Conservation (phyloP, 2,888 invertebrate genomes). For the Drosophila quinaria region DNA sequence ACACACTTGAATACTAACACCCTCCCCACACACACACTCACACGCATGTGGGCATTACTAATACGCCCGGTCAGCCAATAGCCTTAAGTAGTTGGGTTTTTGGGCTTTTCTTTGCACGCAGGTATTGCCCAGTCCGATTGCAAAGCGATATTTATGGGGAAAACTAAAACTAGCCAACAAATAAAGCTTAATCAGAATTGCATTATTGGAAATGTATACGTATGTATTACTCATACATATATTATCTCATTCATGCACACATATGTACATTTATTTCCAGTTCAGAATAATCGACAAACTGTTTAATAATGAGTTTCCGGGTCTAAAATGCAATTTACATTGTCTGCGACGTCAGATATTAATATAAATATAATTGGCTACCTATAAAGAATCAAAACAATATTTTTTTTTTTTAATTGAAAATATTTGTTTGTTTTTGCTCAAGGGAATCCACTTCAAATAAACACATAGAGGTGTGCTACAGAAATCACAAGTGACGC, state of each 20-base stretch:
- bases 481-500: too few species aligned
- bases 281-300: background rate
- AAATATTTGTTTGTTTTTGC: too few species aligned
- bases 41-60: conserved; percentile 49
- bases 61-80: conserved; percentile 63
- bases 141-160: conserved; percentile 6
- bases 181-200: conserved; percentile 8
- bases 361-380: too few species aligned
- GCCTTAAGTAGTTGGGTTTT: conserved; percentile 58
- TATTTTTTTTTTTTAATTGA: too few species aligned
- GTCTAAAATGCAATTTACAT: background rate
- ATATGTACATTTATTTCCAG: background rate
- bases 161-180: conserved; percentile 12
- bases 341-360: background rate
- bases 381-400: too few species aligned
- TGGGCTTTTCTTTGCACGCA: conserved; percentile 40
- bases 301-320: background rate
- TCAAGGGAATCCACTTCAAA: too few species aligned
- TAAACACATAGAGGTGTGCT: too few species aligned
- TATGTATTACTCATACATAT: conserved; percentile 2
- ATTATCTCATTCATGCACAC: background rate
- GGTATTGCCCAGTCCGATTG: conserved; percentile 29
- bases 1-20: conserved; percentile 25
- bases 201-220: background rate
- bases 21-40: too few species aligned